phyloP scores from a whole-genome alignment of 2,113 vertebrate species.

The Pachycephala philippinensis region DNA sequence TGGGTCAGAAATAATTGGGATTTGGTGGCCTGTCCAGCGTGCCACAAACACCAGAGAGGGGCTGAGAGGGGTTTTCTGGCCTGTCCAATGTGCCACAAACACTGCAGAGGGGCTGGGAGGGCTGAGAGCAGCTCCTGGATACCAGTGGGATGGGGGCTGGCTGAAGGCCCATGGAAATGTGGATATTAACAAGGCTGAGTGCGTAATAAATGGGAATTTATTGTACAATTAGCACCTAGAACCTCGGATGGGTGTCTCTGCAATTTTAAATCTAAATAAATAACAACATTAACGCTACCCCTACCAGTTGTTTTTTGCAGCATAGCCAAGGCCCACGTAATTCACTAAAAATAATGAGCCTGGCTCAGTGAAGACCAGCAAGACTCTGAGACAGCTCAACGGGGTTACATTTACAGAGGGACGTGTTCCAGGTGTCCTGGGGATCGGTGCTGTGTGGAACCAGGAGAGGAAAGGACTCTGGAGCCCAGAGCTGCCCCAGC shows the following conservation, averaged over 20 bases:
- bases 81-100: no score
- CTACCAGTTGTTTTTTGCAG: background rate
- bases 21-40: background rate
- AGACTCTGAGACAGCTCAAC: background rate
- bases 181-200: background rate
- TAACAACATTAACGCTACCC: background rate
- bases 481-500: background rate
- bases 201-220: background rate
- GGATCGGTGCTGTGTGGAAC: rapidly evolving
- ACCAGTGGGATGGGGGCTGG: background rate
- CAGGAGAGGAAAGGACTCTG: background rate
- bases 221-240: background rate
- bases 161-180: background rate
- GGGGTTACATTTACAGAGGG: background rate
- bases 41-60: background rate
- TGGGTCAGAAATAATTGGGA: background rate
- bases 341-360: conserved; percentile 19
- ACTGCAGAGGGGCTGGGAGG: background rate
- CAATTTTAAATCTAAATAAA: background rate
- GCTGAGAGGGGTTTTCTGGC: background rate
- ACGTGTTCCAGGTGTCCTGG: background rate
- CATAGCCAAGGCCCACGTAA: background rate
- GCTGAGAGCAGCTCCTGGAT: background rate
- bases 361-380: background rate
- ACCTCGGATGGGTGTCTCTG: background rate